Conservation (phyloP, 2,888 invertebrate species). For the Poecilobothrus nobilitatus region DNA sequence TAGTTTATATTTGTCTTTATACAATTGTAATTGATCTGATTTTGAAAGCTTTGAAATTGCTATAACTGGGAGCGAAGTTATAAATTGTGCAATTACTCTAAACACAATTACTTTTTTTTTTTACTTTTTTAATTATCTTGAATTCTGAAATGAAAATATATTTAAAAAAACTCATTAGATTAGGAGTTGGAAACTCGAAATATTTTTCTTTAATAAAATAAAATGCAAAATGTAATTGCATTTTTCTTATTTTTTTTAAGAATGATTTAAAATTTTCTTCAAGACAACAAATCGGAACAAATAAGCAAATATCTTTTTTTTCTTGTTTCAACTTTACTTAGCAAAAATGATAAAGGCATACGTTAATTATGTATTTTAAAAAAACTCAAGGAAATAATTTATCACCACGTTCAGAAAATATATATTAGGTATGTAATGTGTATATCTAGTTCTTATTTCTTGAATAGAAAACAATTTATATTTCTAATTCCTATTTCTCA, state of each 20-base stretch:
- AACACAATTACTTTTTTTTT: no score
- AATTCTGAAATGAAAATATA: neutral
- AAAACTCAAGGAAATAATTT: constrained; percentile 6
- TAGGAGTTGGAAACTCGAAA: neutral
- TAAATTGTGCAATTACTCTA: no score
- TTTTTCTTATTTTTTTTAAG: neutral
- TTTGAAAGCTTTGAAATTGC: no score
- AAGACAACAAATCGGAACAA: neutral
- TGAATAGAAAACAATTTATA: constrained; percentile 3
- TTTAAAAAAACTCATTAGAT: neutral
- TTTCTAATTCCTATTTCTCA: constrained; percentile 3
- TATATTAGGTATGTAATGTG: constrained; percentile 1
- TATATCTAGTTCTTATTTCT: neutral
- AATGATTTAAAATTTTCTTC: neutral
- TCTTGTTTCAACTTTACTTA: constrained; percentile 6
- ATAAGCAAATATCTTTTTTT: neutral
- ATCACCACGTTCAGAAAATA: constrained; percentile 6
- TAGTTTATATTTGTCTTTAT: no score
- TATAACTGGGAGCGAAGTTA: no score
- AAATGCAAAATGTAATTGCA: neutral
- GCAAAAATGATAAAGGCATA: constrained; percentile 6
- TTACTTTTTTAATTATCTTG: no score
- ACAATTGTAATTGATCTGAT: no score
- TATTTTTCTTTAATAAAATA: constrained; percentile 4
- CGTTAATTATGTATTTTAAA: neutral